Percentiles rank a stretch among this genome's conserved stretches.
Evolutionary conservation across 2,113 vertebrate species (phyloP).

Genomic region (Eptesicus fuscus): DNA sequence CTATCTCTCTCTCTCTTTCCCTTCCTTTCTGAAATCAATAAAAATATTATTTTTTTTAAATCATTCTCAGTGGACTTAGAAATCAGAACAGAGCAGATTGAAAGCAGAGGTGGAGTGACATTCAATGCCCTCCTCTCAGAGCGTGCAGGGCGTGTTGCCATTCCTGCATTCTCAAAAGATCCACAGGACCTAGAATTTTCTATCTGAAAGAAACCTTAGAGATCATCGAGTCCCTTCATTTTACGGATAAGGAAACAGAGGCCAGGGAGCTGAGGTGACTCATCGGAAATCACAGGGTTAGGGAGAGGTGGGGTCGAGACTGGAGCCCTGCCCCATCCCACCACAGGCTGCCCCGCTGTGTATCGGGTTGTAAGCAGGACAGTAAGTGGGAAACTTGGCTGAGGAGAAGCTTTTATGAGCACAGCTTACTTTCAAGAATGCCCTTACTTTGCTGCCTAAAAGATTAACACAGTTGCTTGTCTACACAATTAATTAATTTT

Average conservation of each 20-base stretch:
- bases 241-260: background rate
- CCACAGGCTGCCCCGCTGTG: no score
- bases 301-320: background rate
- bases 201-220: background rate
- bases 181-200: background rate
- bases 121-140: background rate
- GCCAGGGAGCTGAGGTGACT: background rate
- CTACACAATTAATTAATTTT: background rate
- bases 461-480: background rate
- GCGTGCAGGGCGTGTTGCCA: fast-evolving
- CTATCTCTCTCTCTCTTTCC: no score
- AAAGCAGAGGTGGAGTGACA: background rate
- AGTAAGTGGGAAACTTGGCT: background rate
- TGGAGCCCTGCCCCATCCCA: background rate
- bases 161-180: background rate
- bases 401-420: background rate
- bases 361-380: background rate
- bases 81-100: background rate
- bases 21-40: no score
- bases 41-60: no score
- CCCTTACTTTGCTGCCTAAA: background rate
- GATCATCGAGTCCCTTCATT: background rate
- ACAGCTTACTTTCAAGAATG: background rate
- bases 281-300: background rate
- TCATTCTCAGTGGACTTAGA: background rate